A percentile compares a stretch with the other conserved stretches of the same genome.
phyloP scores from a whole-genome alignment of 64 coral and sea anemone species.

The Anthopleura sola region DNA sequence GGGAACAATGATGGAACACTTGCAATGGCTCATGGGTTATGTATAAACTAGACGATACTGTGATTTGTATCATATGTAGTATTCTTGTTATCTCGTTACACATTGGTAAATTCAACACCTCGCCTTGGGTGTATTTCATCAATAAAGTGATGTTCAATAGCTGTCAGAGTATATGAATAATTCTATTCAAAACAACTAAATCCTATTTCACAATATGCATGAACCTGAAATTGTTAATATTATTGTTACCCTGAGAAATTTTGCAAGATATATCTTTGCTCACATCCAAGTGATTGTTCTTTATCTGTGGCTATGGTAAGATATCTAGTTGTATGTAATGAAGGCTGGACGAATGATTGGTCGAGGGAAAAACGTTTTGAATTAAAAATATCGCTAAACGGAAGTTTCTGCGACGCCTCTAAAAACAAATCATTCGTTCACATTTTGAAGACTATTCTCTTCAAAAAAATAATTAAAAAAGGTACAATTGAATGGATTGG shows the following conservation, averaged over 20 bases:
- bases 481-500: background rate
- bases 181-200: background rate
- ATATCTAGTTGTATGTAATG: background rate
- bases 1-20: too few species aligned
- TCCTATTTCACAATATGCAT: background rate
- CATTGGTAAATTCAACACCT: background rate
- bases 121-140: background rate
- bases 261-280: too few species aligned
- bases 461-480: background rate
- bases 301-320: background rate
- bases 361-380: background rate
- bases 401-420: background rate
- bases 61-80: background rate
- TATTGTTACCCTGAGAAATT: background rate
- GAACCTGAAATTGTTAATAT: background rate
- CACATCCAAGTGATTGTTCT: background rate
- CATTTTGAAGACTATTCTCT: background rate
- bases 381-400: background rate
- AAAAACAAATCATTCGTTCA: background rate
- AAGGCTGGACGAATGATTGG: background rate
- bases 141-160: background rate
- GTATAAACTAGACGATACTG: background rate
- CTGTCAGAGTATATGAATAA: slow-evolving; percentile 6
- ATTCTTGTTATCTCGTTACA: background rate
- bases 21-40: background rate